phyloP scores from a whole-genome alignment of 2,113 vertebrate genomes.

The Sander lucioperca region DNA sequence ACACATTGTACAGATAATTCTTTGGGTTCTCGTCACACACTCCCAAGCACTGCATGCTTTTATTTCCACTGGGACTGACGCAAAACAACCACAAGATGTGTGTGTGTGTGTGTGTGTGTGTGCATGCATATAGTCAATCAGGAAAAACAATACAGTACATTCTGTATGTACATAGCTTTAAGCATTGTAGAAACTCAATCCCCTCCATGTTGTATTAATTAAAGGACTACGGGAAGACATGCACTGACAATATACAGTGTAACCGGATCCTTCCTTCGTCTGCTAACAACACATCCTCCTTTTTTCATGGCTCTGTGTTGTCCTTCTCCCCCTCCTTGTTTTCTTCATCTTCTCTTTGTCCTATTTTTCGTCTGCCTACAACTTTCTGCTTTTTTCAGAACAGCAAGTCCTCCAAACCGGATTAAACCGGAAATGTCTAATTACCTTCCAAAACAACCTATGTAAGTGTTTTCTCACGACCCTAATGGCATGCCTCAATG shows the following conservation, averaged over 20 bases:
- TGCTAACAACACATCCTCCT: not conserved
- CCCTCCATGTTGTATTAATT: constrained; percentile 43
- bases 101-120: not conserved
- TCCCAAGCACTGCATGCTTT: not conserved
- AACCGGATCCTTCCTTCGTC: constrained; percentile 11
- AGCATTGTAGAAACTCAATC: constrained; percentile 13
- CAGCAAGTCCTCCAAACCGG: not conserved
- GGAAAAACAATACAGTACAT: not conserved
- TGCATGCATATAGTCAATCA: not conserved
- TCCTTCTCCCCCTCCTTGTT: not conserved
- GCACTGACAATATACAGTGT: not conserved
- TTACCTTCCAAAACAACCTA: not conserved
- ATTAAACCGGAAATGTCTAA: not conserved
- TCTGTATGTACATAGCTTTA: not conserved
- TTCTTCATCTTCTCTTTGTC: not conserved
- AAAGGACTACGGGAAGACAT: constrained; percentile 13
- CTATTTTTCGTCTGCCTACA: not conserved
- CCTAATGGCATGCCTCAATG: not conserved
- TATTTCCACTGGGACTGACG: not conserved
- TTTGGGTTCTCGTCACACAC: not conserved
- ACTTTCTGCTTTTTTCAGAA: not conserved
- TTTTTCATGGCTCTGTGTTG: not conserved
- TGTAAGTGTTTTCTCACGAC: not conserved
- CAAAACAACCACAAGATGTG: not conserved
- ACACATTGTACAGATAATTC: not conserved